These are phyloP conservation scores for Galeopsomyia nigrocyanea DNA, from an alignment of 2,888 invertebrate species.

Conservation along the genomic window DNA sequence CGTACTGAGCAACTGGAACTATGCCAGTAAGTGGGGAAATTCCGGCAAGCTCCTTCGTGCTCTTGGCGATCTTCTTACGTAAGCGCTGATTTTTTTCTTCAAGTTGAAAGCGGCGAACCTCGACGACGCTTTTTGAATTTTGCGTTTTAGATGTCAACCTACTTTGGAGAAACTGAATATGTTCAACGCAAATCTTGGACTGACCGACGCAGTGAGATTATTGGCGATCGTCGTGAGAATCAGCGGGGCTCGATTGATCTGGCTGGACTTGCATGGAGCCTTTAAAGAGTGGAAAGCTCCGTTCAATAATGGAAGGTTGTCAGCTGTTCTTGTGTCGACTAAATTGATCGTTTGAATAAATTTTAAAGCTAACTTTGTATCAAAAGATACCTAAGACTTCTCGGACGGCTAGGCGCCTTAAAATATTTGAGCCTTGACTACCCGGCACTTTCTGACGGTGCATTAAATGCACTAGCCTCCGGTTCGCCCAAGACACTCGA, in stretches of 20 bases:
- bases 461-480: slow-evolving; percentile 66
- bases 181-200: slow-evolving; percentile 68
- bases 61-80: slow-evolving; percentile 64
- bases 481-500: slow-evolving; percentile 64
- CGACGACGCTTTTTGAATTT: neutral
- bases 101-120: neutral
- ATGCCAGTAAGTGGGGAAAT: slow-evolving; percentile 67
- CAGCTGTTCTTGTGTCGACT: neutral
- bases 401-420: slow-evolving; percentile 66
- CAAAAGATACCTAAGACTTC: slow-evolving; percentile 60
- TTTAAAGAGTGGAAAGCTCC: slow-evolving; percentile 68
- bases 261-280: slow-evolving; percentile 68
- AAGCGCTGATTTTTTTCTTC: slow-evolving; percentile 17
- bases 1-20: slow-evolving; percentile 70
- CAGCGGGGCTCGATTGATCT: slow-evolving; percentile 63
- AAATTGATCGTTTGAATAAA: neutral
- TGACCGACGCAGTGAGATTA: slow-evolving; percentile 67
- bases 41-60: slow-evolving; percentile 61
- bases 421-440: slow-evolving; percentile 69
- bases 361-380: too few relatives aligned
- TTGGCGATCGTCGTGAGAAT: slow-evolving; percentile 65
- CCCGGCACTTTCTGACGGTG: slow-evolving; percentile 67
- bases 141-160: slow-evolving; percentile 64
- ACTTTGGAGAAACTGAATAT: slow-evolving; percentile 67
- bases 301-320: slow-evolving; percentile 61